Evolutionary conservation across 2,113 vertebrate species (phyloP).

Genomic region (Burhinus oedicnemus): DNA sequence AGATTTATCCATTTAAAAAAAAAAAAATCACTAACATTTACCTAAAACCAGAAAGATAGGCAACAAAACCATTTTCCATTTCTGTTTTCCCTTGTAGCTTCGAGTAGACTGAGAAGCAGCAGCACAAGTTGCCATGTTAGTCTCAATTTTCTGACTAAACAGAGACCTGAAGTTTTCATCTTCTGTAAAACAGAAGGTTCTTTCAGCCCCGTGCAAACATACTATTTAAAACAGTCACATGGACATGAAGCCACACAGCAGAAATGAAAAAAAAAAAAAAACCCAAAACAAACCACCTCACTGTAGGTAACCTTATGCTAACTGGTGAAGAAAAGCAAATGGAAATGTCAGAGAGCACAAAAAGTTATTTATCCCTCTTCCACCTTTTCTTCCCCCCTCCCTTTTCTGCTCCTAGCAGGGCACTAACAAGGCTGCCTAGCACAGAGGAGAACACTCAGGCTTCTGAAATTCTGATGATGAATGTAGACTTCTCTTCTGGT

Average conservation of each 20-base stretch:
- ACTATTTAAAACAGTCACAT: conserved; percentile 51
- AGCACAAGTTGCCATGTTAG: conserved; percentile 24
- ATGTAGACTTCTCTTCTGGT: background rate
- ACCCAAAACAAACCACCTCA: background rate
- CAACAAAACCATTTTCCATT: conserved; percentile 36
- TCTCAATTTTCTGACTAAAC: conserved; percentile 37
- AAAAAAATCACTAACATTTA: conserved; percentile 47
- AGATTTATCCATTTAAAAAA: background rate
- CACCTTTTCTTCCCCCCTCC: background rate
- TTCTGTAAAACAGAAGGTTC: conserved; percentile 70
- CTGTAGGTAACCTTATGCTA: conserved; percentile 17
- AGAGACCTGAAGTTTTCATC: conserved; percentile 44
- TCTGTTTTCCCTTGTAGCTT: background rate
- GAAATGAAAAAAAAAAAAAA: background rate
- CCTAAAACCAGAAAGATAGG: conserved; percentile 61
- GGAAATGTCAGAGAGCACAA: background rate
- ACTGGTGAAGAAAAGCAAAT: background rate
- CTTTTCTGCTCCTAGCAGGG: background rate
- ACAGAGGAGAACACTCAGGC: background rate
- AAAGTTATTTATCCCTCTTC: conserved; percentile 9
- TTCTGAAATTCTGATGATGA: background rate
- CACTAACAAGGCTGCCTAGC: background rate
- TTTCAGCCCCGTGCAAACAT: conserved; percentile 75
- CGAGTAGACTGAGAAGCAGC: conserved; percentile 15
- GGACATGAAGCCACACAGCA: conserved; percentile 49